Conservation (phyloP, 2,113 vertebrate species). For the Myrmecobius fasciatus region DNA sequence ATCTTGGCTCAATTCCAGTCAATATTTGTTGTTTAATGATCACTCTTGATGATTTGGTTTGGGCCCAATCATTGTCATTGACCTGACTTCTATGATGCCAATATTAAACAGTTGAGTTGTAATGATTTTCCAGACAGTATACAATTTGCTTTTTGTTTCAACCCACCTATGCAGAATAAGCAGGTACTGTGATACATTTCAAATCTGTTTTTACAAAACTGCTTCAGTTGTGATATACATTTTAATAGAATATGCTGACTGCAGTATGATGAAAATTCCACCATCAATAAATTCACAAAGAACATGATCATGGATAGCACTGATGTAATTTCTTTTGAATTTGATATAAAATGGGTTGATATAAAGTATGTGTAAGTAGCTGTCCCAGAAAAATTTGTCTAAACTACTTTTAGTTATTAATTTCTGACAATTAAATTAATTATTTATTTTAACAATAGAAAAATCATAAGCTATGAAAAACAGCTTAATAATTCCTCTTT, state of each 20-base stretch:
- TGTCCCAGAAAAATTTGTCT: background rate
- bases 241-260: constrained; percentile 82
- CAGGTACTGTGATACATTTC: constrained; percentile 77
- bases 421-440: background rate
- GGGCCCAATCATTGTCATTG: constrained; percentile 66
- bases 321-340: background rate
- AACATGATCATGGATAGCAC: no score
- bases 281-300: constrained; percentile 71
- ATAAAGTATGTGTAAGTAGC: background rate
- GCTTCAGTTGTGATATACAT: constrained; percentile 82
- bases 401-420: background rate
- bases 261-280: constrained; percentile 69
- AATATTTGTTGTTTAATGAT: constrained; percentile 77
- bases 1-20: constrained; percentile 71
- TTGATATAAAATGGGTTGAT: background rate
- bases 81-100: constrained; percentile 72
- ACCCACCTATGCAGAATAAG: constrained; percentile 81
- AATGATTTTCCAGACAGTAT: constrained; percentile 80
- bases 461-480: background rate
- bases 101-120: constrained; percentile 39
- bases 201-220: constrained; percentile 79
- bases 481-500: background rate
- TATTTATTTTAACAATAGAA: background rate
- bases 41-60: constrained; percentile 65
- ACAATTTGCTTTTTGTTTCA: constrained; percentile 74